phyloP scores from a whole-genome alignment of 1,140 invertebrate species.

The Linepithema humile region DNA sequence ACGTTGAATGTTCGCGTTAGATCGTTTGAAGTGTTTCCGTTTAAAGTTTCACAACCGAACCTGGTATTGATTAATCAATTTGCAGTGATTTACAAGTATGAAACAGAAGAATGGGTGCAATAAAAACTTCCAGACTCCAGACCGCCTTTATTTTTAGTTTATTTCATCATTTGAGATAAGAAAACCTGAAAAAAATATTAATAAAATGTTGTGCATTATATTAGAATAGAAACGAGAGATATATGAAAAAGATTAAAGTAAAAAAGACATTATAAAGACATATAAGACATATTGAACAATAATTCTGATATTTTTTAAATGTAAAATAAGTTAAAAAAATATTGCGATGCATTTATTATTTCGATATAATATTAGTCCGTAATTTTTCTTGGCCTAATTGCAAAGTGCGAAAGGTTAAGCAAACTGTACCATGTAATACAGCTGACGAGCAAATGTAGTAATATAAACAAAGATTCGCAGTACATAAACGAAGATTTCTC shows the following conservation, averaged over 20 bases:
- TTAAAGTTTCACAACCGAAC: constrained; percentile 32
- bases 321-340: background rate
- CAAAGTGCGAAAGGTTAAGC: constrained; percentile 41
- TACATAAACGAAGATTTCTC: constrained; percentile 65
- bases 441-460: constrained; percentile 69
- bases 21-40: constrained; percentile 36
- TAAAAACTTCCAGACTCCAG: constrained; percentile 4
- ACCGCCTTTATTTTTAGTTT: constrained; percentile 27
- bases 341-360: background rate
- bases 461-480: constrained; percentile 65
- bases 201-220: background rate
- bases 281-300: background rate
- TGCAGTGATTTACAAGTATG: constrained; percentile 16
- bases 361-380: background rate
- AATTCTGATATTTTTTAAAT: background rate
- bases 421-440: constrained; percentile 57
- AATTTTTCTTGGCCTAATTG: background rate
- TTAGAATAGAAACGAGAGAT: background rate
- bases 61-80: constrained; percentile 7
- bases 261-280: background rate
- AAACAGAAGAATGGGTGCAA: constrained; percentile 20
- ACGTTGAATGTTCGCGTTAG: constrained; percentile 24
- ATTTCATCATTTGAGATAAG: constrained; percentile 15
- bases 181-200: background rate
- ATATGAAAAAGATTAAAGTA: background rate